These are phyloP conservation scores for Tapirus terrestris DNA, from an alignment of 2,113 vertebrate genomes.

Conservation along the genomic window DNA sequence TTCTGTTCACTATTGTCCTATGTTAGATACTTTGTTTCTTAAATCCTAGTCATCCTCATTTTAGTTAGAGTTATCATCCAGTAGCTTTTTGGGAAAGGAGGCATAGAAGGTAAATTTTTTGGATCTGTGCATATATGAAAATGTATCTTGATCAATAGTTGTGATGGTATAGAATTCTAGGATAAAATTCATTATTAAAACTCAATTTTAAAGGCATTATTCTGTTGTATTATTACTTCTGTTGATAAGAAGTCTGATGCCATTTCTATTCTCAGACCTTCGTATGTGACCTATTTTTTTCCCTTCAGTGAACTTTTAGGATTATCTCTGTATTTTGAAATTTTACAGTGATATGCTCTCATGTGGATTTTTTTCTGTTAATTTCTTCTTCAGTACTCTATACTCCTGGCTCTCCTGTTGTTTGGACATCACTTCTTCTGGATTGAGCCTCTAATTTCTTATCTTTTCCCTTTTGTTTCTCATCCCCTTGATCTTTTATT, in stretches of 20 bases:
- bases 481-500: background rate
- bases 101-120: background rate
- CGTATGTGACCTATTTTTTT: background rate
- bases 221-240: background rate
- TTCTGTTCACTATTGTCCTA: background rate
- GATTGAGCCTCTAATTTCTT: background rate
- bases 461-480: background rate
- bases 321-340: background rate
- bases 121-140: background rate
- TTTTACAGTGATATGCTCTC: background rate
- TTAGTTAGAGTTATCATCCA: background rate
- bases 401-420: background rate
- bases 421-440: background rate
- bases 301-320: background rate
- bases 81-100: background rate
- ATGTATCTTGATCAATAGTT: background rate
- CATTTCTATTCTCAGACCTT: background rate
- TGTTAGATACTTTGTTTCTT: background rate
- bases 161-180: background rate
- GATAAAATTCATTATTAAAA: conserved; percentile 15
- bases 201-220: background rate
- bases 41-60: background rate
- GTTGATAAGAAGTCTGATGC: background rate
- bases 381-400: background rate
- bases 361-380: background rate